Base-by-base conservation (phyloP, 2,797 vertebrate genomes). In the Sciaenops ocellatus region DNA sequence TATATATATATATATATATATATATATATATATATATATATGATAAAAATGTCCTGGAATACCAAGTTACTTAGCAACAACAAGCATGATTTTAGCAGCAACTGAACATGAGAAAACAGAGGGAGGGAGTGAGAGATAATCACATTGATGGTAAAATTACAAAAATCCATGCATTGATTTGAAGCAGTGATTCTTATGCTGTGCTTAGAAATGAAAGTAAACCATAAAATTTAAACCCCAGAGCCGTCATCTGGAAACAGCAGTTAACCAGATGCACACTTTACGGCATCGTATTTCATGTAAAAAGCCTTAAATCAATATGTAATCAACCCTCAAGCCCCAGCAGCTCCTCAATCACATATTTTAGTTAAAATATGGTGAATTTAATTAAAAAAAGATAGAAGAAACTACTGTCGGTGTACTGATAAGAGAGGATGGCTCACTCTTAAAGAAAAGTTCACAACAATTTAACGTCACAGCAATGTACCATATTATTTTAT, bases 21-120 rank as follows among this genome's bases (percentile, higher is more conserved):
- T 3, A n/a, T 71, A 30, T 63, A 79, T 60, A 28, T 51, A 50
- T 51, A 52, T 6, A 15, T 13, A n/a, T 47, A 65, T 50, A 60
- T 67, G 72, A 86, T 83, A 46, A 73, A 82, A 62, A 87, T 78
- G 46, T 66, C 44, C 77, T 59, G 50, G 69, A 86, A 85, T 70
- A 83, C 77, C 79, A 82, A 81, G 86, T 89, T 79, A 83, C 90
- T 80, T 81, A 85, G 88, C 87, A 91, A 91, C 87, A 82, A 73
- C 73, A 67, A 24, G 46, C 30, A 13, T 62, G 66, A 79, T 79
- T 41, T 57, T 28, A 15, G 44, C 62, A 69, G 54, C 56, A 59
- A 11, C 5, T 55, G 61, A 71, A 69, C 68, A 69, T 42, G 60
- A 81, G 64, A 42, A 78, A 76, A 55, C 38, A 50, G 50, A 51